These are phyloP conservation scores for Poicephalus gulielmi DNA, from an alignment of 2,113 vertebrate species.

Conservation along the genomic window DNA sequence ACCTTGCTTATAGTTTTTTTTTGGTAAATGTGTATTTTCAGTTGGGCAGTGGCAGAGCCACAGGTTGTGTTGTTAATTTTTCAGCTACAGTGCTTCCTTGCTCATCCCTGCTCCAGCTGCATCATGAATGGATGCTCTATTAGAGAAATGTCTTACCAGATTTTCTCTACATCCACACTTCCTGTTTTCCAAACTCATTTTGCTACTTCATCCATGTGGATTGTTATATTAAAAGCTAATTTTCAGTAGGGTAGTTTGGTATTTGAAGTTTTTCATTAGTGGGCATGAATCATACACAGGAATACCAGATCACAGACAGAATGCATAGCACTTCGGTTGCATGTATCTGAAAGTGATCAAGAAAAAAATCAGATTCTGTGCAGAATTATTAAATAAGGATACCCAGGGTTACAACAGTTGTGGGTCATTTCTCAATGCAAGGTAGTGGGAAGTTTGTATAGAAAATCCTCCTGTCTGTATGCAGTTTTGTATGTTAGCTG, in stretches of 20 bases:
- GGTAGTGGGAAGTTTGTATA: neutral
- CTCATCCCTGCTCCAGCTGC: rapidly evolving
- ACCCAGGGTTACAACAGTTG: neutral
- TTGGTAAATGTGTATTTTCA: neutral
- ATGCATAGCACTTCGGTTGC: rapidly evolving
- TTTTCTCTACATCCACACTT: neutral
- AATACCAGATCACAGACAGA: neutral
- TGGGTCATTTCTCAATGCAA: neutral
- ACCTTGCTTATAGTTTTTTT: neutral
- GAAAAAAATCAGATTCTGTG: neutral
- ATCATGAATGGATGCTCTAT: neutral
- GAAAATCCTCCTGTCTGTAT: neutral
- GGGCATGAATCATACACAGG: neutral
- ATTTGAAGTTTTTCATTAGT: neutral
- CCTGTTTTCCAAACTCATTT: neutral
- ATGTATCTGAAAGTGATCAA: neutral
- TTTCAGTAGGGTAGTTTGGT: neutral
- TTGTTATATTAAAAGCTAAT: neutral
- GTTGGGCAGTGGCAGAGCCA: neutral
- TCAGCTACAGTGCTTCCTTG: neutral
- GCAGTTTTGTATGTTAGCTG: neutral
- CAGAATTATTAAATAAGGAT: neutral
- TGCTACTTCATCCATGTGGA: neutral
- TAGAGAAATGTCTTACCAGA: neutral
- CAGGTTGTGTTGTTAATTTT: neutral